Conservation (phyloP, 1,140 invertebrate species). For the Hyphantria cunea region DNA sequence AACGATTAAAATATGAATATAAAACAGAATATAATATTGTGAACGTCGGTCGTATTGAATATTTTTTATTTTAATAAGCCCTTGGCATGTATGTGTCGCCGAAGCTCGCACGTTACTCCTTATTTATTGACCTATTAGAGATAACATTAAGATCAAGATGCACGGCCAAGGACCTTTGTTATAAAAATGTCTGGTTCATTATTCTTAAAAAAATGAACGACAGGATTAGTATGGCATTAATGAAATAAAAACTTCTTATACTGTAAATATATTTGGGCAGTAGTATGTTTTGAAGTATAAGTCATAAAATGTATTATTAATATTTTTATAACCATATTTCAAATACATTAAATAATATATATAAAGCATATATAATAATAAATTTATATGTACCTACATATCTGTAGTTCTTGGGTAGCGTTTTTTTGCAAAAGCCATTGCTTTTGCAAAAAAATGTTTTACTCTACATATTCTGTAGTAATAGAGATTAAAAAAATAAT, state of each 20-base stretch:
- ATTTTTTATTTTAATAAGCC: slow-evolving; percentile 72
- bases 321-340: too few species aligned
- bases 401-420: too few species aligned
- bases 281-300: too few species aligned
- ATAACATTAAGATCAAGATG: slow-evolving; percentile 81
- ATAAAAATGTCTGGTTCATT: slow-evolving; percentile 80
- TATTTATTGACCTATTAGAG: slow-evolving; percentile 82
- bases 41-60: slow-evolving; percentile 61
- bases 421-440: too few species aligned
- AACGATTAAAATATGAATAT: slow-evolving; percentile 54
- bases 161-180: slow-evolving; percentile 81
- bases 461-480: too few species aligned
- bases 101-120: slow-evolving; percentile 78
- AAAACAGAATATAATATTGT: slow-evolving; percentile 57
- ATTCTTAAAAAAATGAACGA: slow-evolving; percentile 76
- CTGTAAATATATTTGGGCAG: slow-evolving; percentile 25
- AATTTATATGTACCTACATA: too few species aligned
- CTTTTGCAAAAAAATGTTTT: too few species aligned
- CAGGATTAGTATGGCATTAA: slow-evolving; percentile 56
- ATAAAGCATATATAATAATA: too few species aligned
- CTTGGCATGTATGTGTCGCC: slow-evolving; percentile 73
- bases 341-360: too few species aligned
- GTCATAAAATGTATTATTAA: too few species aligned
- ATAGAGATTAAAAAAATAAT: too few species aligned
- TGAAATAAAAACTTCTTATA: slow-evolving; percentile 18